These are phyloP conservation scores for Rhyacophila evoluta DNA, from an alignment of 2,888 invertebrate species.

Conservation along the genomic window DNA sequence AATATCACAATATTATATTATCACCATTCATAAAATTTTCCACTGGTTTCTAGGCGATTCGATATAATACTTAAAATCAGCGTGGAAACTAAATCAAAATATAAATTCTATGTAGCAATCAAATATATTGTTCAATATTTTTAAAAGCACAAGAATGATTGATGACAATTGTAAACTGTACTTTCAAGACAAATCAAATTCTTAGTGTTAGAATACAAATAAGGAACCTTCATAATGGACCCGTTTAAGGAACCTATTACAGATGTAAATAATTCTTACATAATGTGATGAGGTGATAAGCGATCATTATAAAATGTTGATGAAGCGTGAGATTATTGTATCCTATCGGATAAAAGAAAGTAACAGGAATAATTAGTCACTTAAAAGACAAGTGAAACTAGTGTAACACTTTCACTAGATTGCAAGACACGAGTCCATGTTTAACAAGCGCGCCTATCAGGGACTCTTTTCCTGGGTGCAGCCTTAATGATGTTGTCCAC, in stretches of 20 bases:
- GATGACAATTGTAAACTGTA: too few relatives aligned
- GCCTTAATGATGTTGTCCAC: constrained; percentile 97
- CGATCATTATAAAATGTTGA: not conserved
- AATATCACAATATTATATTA: not conserved
- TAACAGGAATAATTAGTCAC: not conserved
- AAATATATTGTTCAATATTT: not conserved
- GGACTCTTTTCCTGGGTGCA: constrained; percentile 88
- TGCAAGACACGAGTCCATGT: constrained; percentile 53
- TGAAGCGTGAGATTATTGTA: constrained; percentile 8
- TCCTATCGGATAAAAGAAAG: not conserved
- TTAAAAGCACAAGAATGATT: not conserved
- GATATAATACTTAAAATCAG: not conserved
- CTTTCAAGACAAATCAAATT: too few relatives aligned
- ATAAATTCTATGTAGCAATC: not conserved
- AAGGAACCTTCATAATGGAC: too few relatives aligned
- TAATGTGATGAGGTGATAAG: not conserved
- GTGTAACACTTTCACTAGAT: not conserved
- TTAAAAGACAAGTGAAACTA: too few relatives aligned
- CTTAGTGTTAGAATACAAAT: too few relatives aligned
- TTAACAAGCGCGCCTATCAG: constrained; percentile 88
- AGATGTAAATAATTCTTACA: not conserved
- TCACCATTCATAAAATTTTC: not conserved
- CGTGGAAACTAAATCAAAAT: not conserved
- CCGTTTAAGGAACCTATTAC: too few relatives aligned
- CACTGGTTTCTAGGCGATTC: not conserved